Evolutionary conservation across 2,113 vertebrate species (phyloP), one percentile per base, ranked within the genome.

Genomic region (Oxyruncus cristatus): DNA sequence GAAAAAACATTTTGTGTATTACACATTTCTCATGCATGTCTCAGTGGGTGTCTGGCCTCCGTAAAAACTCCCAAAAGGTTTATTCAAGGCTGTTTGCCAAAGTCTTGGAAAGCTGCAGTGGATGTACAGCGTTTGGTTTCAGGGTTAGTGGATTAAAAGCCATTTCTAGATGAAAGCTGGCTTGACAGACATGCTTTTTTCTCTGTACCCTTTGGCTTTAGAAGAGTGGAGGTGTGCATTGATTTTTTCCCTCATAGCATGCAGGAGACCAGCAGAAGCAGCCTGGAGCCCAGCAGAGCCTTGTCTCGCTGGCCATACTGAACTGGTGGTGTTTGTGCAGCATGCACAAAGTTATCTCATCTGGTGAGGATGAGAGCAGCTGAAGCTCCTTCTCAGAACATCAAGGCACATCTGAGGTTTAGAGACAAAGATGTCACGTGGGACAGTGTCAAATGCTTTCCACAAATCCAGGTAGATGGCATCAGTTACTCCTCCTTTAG

Each of bases 11-110:
- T 23, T 22, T 55, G 21, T 65, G 30, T 67, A 74, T 88, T 92
- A 49, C 56, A 41, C 35, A 27, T 96, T 95, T 92, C 62, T 96
- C n/a, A 84, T 75, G 83, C 20, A 27, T 53, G 61, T 94, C 93
- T 95, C 83, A 32, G 85, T 77, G 80, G 71, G 46, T 93, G 88
- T 89, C 91, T 93, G 72, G 89, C 83, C 73, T 92, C 61, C 91
- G 6, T 88, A 55, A 90, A 89, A 94, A 55, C 42, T 74, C 68
- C 49, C 47, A 6, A 67, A 62, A 85, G 59, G 24, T 82, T 90
- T 90, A 35, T 83, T 85, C 42, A 56, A 42, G 78, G 59, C 68
- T 56, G 20, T 71, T 92, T 94, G 88, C 93, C 88, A 74, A 22
- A 35, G 76, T 77, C 52, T 71, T 80, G 73, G 65, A 35, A 81